Conservation (phyloP, 2,113 vertebrate species). For the Aphelocoma coerulescens region DNA sequence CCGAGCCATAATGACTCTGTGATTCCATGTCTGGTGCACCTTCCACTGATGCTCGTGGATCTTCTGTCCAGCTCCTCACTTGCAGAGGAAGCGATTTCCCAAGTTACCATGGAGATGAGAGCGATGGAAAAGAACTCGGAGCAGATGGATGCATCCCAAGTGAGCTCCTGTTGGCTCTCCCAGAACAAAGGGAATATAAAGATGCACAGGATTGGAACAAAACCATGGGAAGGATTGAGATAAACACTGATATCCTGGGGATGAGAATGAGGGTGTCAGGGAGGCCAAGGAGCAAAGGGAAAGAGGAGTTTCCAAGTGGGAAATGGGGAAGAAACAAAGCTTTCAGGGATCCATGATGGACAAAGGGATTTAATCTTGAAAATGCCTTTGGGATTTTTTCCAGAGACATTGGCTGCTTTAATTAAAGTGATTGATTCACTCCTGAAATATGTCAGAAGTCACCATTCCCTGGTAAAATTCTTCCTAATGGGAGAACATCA, state of each 20-base stretch:
- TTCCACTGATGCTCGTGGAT: accelerated
- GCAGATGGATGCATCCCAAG: neutral
- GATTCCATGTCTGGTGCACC: neutral
- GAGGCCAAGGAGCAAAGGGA: neutral
- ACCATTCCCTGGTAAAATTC: neutral
- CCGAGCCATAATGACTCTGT: neutral
- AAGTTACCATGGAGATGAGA: constrained; percentile 21
- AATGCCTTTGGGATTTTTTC: neutral
- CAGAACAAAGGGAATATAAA: neutral
- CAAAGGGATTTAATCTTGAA: neutral
- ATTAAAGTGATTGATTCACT: constrained; percentile 28
- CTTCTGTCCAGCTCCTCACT: neutral
- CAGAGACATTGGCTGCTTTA: neutral
- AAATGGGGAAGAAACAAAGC: neutral
- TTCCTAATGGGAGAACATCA: neutral
- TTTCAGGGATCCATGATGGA: neutral
- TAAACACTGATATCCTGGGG: neutral
- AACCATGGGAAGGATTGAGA: neutral
- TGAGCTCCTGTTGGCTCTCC: neutral
- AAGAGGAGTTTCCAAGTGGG: neutral
- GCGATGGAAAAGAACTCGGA: neutral
- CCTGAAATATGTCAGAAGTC: neutral
- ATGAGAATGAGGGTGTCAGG: neutral
- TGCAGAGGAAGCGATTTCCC: accelerated
- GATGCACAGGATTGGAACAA: neutral